Evolutionary conservation across 2,888 invertebrate species (phyloP).

Genomic region (Pseudococcus jackbeardsleyi): DNA sequence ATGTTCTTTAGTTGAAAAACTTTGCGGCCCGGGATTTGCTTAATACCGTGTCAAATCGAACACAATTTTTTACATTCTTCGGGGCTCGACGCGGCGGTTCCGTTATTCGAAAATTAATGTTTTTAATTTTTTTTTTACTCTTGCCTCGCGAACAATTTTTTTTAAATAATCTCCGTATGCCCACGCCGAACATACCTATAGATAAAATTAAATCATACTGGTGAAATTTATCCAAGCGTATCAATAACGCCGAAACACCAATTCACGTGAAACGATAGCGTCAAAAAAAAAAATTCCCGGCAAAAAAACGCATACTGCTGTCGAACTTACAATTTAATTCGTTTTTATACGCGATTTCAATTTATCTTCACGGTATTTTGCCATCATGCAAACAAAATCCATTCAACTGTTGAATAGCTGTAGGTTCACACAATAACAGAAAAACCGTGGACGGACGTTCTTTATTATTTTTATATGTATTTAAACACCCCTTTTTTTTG

Average conservation of each 20-base stretch:
- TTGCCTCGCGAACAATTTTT: neutral
- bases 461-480: constrained; percentile 15
- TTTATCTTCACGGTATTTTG: constrained; percentile 17
- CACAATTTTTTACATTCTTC: constrained; percentile 29
- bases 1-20: constrained; percentile 46
- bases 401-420: constrained; percentile 21
- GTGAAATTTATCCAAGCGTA: neutral
- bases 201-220: constrained; percentile 10
- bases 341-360: constrained; percentile 1
- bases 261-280: constrained; percentile 1
- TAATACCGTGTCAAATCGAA: constrained; percentile 31
- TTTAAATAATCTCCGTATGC: neutral
- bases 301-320: neutral
- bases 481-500: neutral
- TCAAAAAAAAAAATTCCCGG: constrained; percentile 10
- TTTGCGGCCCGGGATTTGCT: constrained; percentile 35
- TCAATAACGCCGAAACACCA: neutral
- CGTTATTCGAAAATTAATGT: constrained; percentile 19
- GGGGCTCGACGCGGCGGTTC: neutral
- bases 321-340: constrained; percentile 29
- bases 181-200: neutral
- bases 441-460: neutral
- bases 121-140: constrained; percentile 21
- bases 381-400: constrained; percentile 19
- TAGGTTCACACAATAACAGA: neutral